Conservation (phyloP, 1,140 invertebrate genomes). For the Apis dorsata region DNA sequence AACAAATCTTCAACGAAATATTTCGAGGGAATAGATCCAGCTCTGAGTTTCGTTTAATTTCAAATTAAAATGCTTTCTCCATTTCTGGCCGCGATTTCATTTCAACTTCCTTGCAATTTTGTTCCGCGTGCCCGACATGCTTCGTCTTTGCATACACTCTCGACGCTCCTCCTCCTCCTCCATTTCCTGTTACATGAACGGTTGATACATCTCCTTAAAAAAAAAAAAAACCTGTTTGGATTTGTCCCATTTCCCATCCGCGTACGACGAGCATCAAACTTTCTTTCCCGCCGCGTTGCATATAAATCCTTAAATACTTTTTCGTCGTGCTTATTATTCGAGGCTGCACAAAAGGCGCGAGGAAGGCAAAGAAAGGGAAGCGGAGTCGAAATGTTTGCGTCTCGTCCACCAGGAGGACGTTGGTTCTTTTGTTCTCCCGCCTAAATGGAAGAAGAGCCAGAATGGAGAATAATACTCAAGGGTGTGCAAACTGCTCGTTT, state of each 20-base stretch:
- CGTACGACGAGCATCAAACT: neutral
- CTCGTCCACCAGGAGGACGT: neutral
- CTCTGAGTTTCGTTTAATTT: no score
- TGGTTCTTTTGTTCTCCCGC: neutral
- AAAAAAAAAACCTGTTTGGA: no score
- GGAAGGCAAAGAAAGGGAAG: neutral
- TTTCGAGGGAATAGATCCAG: no score
- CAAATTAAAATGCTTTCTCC: no score
- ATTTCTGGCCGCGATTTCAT: no score
- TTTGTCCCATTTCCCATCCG: neutral
- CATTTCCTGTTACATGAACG: no score
- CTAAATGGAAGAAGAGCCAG: neutral
- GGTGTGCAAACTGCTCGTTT: neutral
- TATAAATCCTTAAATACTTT: conserved; percentile 11
- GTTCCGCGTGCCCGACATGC: no score
- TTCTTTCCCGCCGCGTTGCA: neutral
- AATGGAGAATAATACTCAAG: neutral
- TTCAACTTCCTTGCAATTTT: no score
- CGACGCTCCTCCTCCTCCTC: no score
- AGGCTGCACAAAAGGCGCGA: neutral
- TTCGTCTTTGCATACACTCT: no score
- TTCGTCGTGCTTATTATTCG: neutral
- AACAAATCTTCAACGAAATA: no score
- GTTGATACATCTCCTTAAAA: no score
- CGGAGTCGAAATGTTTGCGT: neutral